Evolutionary conservation across 2,888 invertebrate genomes (phyloP), one percentile per base, ranked within the genome.

Genomic region (Drosophila buzzatii): DNA sequence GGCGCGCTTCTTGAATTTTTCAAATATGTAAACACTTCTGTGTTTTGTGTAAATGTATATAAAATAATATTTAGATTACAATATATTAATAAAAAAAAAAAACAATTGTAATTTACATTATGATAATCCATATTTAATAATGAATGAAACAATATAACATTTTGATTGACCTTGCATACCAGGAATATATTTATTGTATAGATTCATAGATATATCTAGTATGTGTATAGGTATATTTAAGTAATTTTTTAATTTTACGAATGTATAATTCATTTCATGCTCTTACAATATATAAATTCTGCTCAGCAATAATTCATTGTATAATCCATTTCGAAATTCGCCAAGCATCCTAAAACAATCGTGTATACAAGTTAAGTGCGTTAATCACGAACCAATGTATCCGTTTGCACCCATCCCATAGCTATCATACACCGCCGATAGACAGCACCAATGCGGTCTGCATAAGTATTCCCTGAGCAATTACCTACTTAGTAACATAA

Each of bases 381-480:
- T 20, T 67, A 56, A 61, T 61, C 74, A 74, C 74, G 79, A 79
- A 74, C 70, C 70, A 79, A 51, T 51, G 51, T 8, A 61, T 55
- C 41, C 16, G 53, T 39, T 18, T 10, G 44, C 44, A 49, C 42
- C 45, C 44, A 53, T 33, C 45, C 47, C 44, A 58, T 59, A 56
- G 45, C 37, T 52, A 10, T n/a, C 20, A 62, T 37, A 58, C 52
- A 51, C 55, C 23, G 37, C 49, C 59, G 35, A 70, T 56, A 33
- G 39, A 33, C 42, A 56, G 41, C 27, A 41, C 47, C 31, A 70
- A 47, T 20, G 33, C 65, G 58, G 42, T 56, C 58, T 58, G 61
- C 73, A 79, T 63, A 66, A 67, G 55, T 64, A 62, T 59, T 79
- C 75, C 77, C 77, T 77, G 77, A 77, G 77, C 75, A 74, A 70